Evolutionary conservation across 2,113 vertebrate species (phyloP).

Genomic region (Osmerus mordax): DNA sequence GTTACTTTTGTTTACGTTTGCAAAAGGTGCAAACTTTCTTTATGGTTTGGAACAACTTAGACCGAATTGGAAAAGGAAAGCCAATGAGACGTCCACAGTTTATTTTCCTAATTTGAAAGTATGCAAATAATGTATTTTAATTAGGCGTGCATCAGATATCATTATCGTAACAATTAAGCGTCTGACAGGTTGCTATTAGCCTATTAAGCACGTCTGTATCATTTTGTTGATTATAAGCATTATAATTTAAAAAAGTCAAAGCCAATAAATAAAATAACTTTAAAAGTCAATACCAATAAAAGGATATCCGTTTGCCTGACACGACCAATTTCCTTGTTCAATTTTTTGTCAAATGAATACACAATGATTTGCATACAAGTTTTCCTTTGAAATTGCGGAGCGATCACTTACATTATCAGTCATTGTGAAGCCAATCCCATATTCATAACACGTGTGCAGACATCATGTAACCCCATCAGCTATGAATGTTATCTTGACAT

Average conservation of each 20-base stretch:
- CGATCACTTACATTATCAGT: constrained; percentile 4
- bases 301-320: constrained; percentile 20
- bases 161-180: constrained; percentile 55
- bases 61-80: constrained; percentile 4
- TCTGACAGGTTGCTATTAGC: constrained; percentile 55
- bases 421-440: neutral
- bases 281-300: constrained; percentile 55
- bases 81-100: constrained; percentile 44
- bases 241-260: constrained; percentile 57
- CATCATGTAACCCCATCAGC: constrained; percentile 18
- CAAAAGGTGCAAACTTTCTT: too few species aligned
- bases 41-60: neutral
- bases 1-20: neutral
- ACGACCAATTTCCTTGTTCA: constrained; percentile 17
- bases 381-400: too few species aligned
- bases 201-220: constrained; percentile 56
- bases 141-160: constrained; percentile 45
- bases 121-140: constrained; percentile 54
- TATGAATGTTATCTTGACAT: constrained; percentile 27
- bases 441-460: neutral
- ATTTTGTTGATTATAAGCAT: constrained; percentile 39
- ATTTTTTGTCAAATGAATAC: constrained; percentile 6
- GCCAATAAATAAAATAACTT: constrained; percentile 49
- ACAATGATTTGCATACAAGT: neutral
- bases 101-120: constrained; percentile 41